Evolutionary conservation across 2,888 invertebrate genomes (phyloP), one percentile per base, ranked within the genome.

Genomic region (Trissolcus japonicus): DNA sequence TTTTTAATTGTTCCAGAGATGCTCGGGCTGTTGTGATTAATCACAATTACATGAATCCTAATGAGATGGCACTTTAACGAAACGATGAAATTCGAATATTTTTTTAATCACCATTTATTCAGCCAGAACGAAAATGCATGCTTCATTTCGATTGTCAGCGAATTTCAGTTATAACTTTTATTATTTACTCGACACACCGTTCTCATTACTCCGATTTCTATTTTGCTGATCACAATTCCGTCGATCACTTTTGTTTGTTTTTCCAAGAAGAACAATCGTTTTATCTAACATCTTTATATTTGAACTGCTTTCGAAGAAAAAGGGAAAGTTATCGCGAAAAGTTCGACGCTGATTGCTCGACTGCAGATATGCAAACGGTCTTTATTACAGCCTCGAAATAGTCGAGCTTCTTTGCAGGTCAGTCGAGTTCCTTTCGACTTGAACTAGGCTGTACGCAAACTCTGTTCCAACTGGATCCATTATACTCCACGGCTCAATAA

Each of bases 401-500:
- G 35, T 21, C 14, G 29, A 46, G 63, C 21, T 56, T 65, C 56
- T 65, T 65, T 65, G 11, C 14, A 14, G 11, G 51, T 51, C 51
- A 51, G 51, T 19, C 4, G 51, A 51, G 51, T 51, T 51, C 17
- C 51, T 51, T 51, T 21, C 17, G 9, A 51, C 21, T 51, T 9
- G 11, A 51, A 17, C 51, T 55, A 11, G 40, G 29, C 35, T 55
- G 16, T 16, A 25, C 40, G 55, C 25, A 55, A 29, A 55, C 40
- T 29, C 35, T 25, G 53, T 4, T 13, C 19, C 17, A 51, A 51
- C 55, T 69, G 61, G 19, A 13, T 29, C 62, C 46, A 57, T 63
- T 57, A 71, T 71, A 71, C 41, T 62, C 41, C 41, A 16, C 53
- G 53, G 57, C 57, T 71, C 62, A 71, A 71, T 71, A 71, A 71